phyloP scores from a whole-genome alignment of 92 coral and sea anemone species.

The Muricea muricata region DNA sequence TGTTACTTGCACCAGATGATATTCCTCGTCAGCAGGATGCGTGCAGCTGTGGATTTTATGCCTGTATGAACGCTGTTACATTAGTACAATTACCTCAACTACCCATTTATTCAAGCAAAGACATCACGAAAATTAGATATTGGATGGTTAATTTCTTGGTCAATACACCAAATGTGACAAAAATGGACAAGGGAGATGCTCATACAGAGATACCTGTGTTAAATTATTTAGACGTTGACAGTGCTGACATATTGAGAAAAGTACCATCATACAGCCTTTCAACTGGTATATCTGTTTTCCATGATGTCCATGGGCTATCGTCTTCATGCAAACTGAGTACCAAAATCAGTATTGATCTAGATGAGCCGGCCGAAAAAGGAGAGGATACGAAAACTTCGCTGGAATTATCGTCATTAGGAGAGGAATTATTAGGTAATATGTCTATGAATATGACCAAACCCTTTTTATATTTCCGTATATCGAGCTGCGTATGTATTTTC shows the following conservation, averaged over 20 bases:
- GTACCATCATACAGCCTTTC: neutral
- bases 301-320: neutral
- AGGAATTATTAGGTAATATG: neutral
- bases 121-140: neutral
- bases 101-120: conserved; percentile 8
- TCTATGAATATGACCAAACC: neutral
- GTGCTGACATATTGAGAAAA: neutral
- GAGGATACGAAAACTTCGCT: neutral
- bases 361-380: neutral
- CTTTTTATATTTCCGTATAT: no score
- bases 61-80: conserved; percentile 18
- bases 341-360: neutral
- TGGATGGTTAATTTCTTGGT: conserved; percentile 18
- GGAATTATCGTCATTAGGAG: neutral
- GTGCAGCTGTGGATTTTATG: conserved; percentile 9
- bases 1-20: conserved; percentile 7
- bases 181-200: neutral
- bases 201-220: neutral
- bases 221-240: neutral
- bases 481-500: no score
- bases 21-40: conserved; percentile 13
- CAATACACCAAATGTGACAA: neutral
- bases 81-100: neutral
- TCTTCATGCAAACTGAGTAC: neutral
- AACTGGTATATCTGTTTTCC: neutral